Conservation (phyloP, 2,797 vertebrate genomes). For the Anomalospiza imberbis region DNA sequence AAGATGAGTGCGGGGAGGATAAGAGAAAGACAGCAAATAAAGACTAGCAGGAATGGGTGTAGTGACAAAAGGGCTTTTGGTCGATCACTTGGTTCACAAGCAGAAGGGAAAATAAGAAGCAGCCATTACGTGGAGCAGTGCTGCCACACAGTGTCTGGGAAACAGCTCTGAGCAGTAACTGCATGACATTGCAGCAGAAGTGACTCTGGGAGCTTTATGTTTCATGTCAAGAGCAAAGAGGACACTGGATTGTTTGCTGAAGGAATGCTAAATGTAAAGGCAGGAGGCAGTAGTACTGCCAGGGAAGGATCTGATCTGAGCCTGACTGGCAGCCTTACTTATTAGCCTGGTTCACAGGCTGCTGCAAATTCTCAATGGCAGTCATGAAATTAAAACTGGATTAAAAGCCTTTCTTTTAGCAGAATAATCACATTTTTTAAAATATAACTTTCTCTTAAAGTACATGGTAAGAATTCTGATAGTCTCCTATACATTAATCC, state of each 20-base stretch:
- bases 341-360: background rate
- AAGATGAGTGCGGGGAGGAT: background rate
- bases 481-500: background rate
- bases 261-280: background rate
- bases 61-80: background rate
- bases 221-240: background rate
- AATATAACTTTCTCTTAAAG: background rate
- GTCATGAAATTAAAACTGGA: background rate
- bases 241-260: background rate
- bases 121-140: background rate
- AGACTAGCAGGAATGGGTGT: background rate
- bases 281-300: background rate
- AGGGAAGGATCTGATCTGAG: background rate
- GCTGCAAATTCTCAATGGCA: background rate
- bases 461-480: background rate
- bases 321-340: background rate
- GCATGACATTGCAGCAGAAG: background rate
- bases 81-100: background rate
- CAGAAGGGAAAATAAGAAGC: background rate
- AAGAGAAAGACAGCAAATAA: background rate
- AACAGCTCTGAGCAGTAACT: background rate
- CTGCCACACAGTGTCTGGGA: conserved; percentile 50
- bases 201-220: background rate
- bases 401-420: background rate
- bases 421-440: background rate